Evolutionary conservation across 1,140 invertebrate species (phyloP).

Genomic region (Pseudomyrmex dendroicus): DNA sequence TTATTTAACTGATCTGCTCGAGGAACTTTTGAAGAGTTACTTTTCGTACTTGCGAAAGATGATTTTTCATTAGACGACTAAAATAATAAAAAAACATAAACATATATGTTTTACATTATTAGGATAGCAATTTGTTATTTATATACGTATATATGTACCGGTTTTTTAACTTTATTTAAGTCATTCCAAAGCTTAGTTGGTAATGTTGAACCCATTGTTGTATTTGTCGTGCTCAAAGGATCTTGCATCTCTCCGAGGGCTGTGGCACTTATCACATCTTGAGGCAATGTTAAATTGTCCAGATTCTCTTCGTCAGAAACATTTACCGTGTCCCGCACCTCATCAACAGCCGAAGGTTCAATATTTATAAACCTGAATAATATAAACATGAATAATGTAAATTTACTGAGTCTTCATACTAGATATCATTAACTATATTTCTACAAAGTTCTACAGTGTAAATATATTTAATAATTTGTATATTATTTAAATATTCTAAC

Average conservation of each 20-base stretch:
- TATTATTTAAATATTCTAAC: constrained; percentile 15
- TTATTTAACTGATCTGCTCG: constrained; percentile 67
- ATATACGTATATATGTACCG: constrained; percentile 45
- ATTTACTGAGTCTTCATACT: not conserved
- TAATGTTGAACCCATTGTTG: constrained; percentile 76
- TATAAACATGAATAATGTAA: constrained; percentile 50
- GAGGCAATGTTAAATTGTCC: constrained; percentile 77
- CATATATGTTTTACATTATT: too few relatives aligned
- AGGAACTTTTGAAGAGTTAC: constrained; percentile 71
- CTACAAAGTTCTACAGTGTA: not conserved
- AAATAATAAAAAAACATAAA: constrained; percentile 31
- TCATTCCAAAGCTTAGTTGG: constrained; percentile 80
- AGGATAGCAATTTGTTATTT: too few relatives aligned
- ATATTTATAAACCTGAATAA: constrained; percentile 89
- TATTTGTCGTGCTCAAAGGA: constrained; percentile 78
- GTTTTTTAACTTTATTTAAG: constrained; percentile 61
- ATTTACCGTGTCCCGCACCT: constrained; percentile 78
- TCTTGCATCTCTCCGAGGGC: constrained; percentile 65
- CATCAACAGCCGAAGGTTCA: constrained; percentile 88
- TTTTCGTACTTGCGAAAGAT: constrained; percentile 51
- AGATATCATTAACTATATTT: constrained; percentile 3
- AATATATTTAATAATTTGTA: constrained; percentile 4
- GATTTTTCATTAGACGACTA: constrained; percentile 55
- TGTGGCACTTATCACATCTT: constrained; percentile 71
- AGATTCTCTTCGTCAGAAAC: constrained; percentile 78